Percentiles rank a stretch among this genome's conserved stretches.
These are phyloP conservation scores for Euphonia xanthogaster DNA, from an alignment of 2,797 vertebrate genomes.

Conservation along the genomic window DNA sequence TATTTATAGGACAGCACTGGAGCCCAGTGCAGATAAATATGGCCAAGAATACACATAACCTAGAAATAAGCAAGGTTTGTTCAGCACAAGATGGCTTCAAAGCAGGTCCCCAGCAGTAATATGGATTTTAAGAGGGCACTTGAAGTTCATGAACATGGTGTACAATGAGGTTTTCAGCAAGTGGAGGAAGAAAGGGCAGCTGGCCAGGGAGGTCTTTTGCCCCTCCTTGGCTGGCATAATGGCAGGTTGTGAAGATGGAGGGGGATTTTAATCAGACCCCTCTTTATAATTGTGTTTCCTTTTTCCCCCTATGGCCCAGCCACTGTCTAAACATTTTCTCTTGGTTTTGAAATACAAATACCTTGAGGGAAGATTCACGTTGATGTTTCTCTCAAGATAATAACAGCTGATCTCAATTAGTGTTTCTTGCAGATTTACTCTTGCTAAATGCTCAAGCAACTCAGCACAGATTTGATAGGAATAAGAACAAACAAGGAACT, in stretches of 20 bases:
- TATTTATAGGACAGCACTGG: slow-evolving; percentile 51
- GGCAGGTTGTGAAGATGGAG: neutral
- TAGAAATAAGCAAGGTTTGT: slow-evolving; percentile 6
- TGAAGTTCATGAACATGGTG: neutral
- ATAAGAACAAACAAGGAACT: neutral
- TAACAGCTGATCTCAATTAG: slow-evolving; percentile 1
- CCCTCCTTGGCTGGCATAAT: neutral
- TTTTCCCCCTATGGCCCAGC: neutral
- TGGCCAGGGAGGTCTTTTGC: neutral
- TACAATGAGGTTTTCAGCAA: neutral
- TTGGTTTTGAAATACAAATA: neutral
- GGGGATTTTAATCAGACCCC: neutral
- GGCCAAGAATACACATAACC: slow-evolving; percentile 37
- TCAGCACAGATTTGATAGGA: neutral
- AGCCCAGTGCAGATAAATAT: slow-evolving; percentile 41
- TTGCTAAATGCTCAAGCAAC: slow-evolving; percentile 11
- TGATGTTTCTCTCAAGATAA: neutral
- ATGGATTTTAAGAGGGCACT: neutral
- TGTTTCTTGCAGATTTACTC: neutral
- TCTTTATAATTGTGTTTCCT: neutral
- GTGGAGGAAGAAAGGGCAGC: neutral
- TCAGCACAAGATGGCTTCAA: neutral
- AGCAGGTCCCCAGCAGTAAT: neutral
- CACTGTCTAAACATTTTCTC: neutral
- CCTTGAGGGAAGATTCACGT: neutral